Conservation (phyloP, 2,113 vertebrate genomes). For the Anolis carolinensis region DNA sequence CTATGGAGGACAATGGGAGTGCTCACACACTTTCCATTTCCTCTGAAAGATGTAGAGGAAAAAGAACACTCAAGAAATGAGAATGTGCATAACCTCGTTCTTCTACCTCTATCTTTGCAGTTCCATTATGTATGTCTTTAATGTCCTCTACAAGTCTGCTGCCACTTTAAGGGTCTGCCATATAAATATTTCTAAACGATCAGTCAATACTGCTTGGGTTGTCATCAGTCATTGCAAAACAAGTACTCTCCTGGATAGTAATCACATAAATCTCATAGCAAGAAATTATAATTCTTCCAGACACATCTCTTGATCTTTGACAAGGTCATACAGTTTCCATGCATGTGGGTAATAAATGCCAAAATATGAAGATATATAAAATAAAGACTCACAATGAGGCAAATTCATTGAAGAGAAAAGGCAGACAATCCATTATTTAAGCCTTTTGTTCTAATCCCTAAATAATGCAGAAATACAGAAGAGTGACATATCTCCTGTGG, state of each 20-base stretch:
- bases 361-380: conserved; percentile 59
- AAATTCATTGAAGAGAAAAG: background rate
- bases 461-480: conserved; percentile 12
- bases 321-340: conserved; percentile 69
- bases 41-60: conserved; percentile 44
- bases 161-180: conserved; percentile 63
- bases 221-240: conserved; percentile 74
- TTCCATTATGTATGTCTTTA: conserved; percentile 47
- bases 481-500: background rate
- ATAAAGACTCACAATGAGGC: conserved; percentile 42
- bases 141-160: conserved; percentile 58
- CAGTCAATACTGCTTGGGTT: conserved; percentile 70
- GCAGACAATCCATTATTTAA: conserved; percentile 33
- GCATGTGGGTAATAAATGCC: conserved; percentile 47
- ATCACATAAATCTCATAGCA: conserved; percentile 74
- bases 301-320: conserved; percentile 71
- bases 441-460: background rate
- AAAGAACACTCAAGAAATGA: conserved; percentile 54
- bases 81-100: conserved; percentile 1
- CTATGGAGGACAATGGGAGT: background rate
- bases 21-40: background rate
- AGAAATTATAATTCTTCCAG: conserved; percentile 74
- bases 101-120: background rate
- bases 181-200: conserved; percentile 77
- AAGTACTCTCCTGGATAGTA: conserved; percentile 70